Evolutionary conservation across 1,140 invertebrate genomes (phyloP), one percentile per base, ranked within the genome.

Genomic region (Zaprionus ornatus): DNA sequence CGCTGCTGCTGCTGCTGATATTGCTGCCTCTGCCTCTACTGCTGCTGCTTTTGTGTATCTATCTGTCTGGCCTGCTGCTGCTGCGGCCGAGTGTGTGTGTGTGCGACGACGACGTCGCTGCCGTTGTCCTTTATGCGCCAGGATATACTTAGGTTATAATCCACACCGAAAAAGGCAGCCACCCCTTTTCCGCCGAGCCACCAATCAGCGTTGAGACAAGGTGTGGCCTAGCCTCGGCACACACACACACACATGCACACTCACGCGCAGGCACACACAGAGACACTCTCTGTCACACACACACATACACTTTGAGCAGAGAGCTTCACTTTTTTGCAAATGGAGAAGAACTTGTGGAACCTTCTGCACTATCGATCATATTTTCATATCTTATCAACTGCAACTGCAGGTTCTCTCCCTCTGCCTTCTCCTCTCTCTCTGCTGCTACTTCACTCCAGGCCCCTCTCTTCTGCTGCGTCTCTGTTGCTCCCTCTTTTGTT

Each of bases 101-200:
- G 66, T 64, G 48, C 25, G 65, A 63, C 73, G 68, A 42, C 77
- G 69, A 29, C 65, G 80, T 50, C 56, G 70, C 65, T 72, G 74
- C 57, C 21, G 74, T 62, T 62, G 74, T 70, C 78, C 62, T 69
- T 73, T 72, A 63, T 82, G 62, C 42, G 66, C 60, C 73, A 90
- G 86, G 86, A 90, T 85, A 90, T 74, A 82, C 80, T 90, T 90
- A 90, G 85, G 85, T 68, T 91, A 83, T 91, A 91, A 91, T 91
- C 88, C 88, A 57, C 77, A 80, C 60, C 65, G 40, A 64, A 63
- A 73, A 66, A 67, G 70, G 63, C 74, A 81, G 52, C 86, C 90
- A 91, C 76, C 85, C 88, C 80, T 87, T 86, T 90, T 76, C 80
- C 61, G 60, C 70, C 72, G 54, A 54, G 66, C 62, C 77, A 80